Conservation (phyloP, 2,113 vertebrate genomes). For the Prunella himalayana region DNA sequence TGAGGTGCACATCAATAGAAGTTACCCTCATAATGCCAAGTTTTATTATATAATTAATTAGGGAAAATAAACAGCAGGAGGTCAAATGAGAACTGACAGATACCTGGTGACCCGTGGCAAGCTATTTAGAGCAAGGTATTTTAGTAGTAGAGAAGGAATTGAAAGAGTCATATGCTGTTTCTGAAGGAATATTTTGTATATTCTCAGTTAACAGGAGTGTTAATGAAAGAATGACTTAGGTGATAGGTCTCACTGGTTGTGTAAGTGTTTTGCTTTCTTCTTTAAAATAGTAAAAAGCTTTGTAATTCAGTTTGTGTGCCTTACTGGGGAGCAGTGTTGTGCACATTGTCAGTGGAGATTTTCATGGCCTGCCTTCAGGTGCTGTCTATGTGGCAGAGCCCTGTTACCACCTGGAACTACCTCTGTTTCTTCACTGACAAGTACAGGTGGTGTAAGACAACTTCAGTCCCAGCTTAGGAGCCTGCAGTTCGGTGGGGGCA, state of each 20-base stretch:
- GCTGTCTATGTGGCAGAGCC: background rate
- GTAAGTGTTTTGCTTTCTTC: background rate
- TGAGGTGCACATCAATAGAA: background rate
- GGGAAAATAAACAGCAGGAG: background rate
- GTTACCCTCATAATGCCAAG: background rate
- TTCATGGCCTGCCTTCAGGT: background rate
- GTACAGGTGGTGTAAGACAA: background rate
- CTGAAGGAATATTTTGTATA: background rate
- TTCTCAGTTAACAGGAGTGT: background rate
- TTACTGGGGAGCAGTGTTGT: background rate
- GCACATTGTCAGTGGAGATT: background rate
- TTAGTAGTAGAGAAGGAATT: background rate
- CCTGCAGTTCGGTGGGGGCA: background rate
- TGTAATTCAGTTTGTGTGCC: background rate
- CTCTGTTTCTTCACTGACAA: background rate
- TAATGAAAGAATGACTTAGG: background rate
- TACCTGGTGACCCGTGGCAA: fast-evolving
- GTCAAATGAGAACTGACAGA: background rate
- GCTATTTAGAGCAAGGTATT: background rate
- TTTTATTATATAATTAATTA: background rate
- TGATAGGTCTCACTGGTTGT: background rate
- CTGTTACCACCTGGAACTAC: background rate
- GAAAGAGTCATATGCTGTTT: background rate
- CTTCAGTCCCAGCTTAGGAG: background rate
- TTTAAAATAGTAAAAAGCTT: background rate